Evolutionary conservation across 2,797 vertebrate genomes (phyloP), one percentile per base, ranked within the genome.

Genomic region (Pangasius macronema): DNA sequence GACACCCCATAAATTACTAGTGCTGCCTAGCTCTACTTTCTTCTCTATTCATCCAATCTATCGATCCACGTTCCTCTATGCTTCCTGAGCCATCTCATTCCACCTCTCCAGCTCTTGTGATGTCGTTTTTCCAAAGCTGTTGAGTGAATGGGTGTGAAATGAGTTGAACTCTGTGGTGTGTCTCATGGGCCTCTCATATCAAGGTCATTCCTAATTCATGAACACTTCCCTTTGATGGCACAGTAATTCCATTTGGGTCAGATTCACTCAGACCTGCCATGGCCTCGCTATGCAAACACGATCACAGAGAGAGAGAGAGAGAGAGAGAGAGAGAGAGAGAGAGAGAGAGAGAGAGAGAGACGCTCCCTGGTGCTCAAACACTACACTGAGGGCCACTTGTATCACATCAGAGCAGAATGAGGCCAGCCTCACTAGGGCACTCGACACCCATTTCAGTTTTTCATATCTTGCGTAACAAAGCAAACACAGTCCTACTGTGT

Each of bases 151-250:
- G 85, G 83, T 91, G 89, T 91, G 92, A 92, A 92, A 92, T 91
- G 85, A 88, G 87, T 89, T 87, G 83, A 89, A 89, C 77, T 88
- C 87, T 72, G 68, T n/a, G 59, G 85, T 81, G 57, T 81, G 86
- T 91, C 88, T 91, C 91, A 68, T 70, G 87, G 73, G 90, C 61
- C 55, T 86, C 53, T 81, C 79, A 80, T 68, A 87, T 90, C 89
- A 91, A 92, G 90, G 91, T 92, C 91, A 90, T 91, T 88, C 81
- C 90, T 91, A 92, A 92, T 92, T 92, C 90, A 92, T 91, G 87
- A 90, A 89, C 76, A 87, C 87, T 90, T 88, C 89, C 91, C 91
- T 91, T 89, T 89, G 89, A 91, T 90, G 86, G 89, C 73, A 84
- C 83, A 88, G 83, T 89, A 89, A 91, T 90, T 91, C 89, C 87